Percentiles rank a stretch among this genome's conserved stretches.
phyloP scores from a whole-genome alignment of 2,113 vertebrate species.

The Eidolon helvum region DNA sequence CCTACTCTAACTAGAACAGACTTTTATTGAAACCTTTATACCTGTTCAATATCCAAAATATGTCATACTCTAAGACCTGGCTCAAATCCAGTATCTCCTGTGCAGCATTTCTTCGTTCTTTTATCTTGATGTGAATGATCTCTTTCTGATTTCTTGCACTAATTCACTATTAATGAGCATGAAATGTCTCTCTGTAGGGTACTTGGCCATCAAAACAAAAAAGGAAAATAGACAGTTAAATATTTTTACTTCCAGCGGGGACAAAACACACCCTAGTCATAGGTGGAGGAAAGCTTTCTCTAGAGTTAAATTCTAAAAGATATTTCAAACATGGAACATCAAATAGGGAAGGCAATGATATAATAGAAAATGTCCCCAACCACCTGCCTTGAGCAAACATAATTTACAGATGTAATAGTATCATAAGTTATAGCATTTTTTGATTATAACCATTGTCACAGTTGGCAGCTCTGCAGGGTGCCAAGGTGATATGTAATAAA shows the following conservation, averaged over 20 bases:
- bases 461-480: not conserved
- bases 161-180: not conserved
- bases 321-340: not conserved
- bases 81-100: not conserved
- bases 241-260: not conserved
- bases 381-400: not conserved
- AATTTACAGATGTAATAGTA: not conserved
- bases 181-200: not conserved
- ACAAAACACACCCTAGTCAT: not conserved
- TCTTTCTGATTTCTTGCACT: not conserved
- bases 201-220: not conserved
- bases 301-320: not conserved
- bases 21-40: not conserved
- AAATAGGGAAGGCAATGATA: not conserved
- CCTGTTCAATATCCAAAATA: not conserved
- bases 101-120: not conserved
- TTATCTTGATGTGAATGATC: not conserved
- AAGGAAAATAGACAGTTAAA: not conserved
- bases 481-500: not conserved
- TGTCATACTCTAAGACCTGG: not conserved
- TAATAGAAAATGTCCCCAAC: not conserved
- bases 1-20: not conserved
- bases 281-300: not conserved
- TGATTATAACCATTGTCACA: not conserved
- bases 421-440: not conserved